Evolutionary conservation across 2,113 vertebrate species (phyloP).

Genomic region (Phalacrocorax aristotelis): DNA sequence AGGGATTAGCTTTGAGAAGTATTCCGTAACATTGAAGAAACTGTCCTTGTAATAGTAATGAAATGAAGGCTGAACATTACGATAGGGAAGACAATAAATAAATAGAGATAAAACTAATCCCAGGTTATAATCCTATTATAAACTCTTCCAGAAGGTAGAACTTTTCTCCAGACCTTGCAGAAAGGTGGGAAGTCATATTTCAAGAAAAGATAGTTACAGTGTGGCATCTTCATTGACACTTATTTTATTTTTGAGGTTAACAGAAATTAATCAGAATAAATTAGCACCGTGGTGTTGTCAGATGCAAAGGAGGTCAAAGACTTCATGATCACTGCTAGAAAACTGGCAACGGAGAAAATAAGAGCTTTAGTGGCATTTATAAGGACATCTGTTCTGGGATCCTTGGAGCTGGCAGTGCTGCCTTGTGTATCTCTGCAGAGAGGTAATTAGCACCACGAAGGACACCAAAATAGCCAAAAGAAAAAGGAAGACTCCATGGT

Average conservation of each 20-base stretch:
- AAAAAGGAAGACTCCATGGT: not conserved
- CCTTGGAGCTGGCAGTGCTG: not conserved
- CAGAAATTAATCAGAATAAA: not conserved
- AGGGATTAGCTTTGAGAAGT: not conserved
- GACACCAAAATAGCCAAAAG: not conserved
- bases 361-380: not conserved
- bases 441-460: not conserved
- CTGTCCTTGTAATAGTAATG: not conserved
- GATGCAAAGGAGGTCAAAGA: not conserved
- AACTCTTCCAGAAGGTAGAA: not conserved
- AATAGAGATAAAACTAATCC: conserved; percentile 13
- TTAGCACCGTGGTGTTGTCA: not conserved
- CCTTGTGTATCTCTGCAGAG: not conserved
- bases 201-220: not conserved
- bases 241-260: not conserved
- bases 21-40: not conserved
- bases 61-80: not conserved
- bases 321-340: not conserved
- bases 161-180: not conserved
- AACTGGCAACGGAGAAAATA: not conserved
- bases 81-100: not conserved
- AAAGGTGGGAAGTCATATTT: not conserved
- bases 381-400: not conserved
- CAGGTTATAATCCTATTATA: not conserved
- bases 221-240: not conserved